Conservation (phyloP, 2,888 invertebrate species). For the Cartodere bifasciata region DNA sequence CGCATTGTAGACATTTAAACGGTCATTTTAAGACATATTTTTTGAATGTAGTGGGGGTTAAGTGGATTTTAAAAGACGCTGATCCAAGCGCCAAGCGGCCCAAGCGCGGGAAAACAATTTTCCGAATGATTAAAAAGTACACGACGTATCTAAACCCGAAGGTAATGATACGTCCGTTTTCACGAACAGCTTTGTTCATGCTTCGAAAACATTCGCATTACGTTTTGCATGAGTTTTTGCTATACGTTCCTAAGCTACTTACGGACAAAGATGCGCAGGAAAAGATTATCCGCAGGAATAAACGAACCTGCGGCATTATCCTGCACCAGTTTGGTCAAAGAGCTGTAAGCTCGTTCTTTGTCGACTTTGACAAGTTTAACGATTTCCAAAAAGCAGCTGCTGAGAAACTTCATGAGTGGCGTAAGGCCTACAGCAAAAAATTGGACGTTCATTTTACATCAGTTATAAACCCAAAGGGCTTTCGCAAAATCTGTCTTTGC, state of each 20-base stretch:
- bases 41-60: too few relatives aligned
- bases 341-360: conserved; percentile 5
- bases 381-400: conserved; percentile 9
- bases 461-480: conserved; percentile 4
- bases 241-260: conserved; percentile 5
- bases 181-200: too few relatives aligned
- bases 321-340: neutral
- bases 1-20: too few relatives aligned
- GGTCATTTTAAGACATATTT: too few relatives aligned
- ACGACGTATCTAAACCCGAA: too few relatives aligned
- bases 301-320: conserved; percentile 1
- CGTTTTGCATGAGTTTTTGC: conserved; percentile 8
- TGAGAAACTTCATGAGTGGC: conserved; percentile 8
- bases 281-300: neutral
- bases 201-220: conserved; percentile 10
- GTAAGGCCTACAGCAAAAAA: conserved; percentile 5
- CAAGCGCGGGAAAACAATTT: too few relatives aligned
- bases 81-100: too few relatives aligned
- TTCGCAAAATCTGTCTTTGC: conserved; percentile 9
- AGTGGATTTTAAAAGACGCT: too few relatives aligned
- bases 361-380: conserved; percentile 9
- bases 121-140: too few relatives aligned
- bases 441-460: conserved; percentile 4
- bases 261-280: conserved; percentile 6
- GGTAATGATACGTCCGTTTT: too few relatives aligned